phyloP scores from a whole-genome alignment of 2,888 invertebrate genomes.

The Gari tellinella region DNA sequence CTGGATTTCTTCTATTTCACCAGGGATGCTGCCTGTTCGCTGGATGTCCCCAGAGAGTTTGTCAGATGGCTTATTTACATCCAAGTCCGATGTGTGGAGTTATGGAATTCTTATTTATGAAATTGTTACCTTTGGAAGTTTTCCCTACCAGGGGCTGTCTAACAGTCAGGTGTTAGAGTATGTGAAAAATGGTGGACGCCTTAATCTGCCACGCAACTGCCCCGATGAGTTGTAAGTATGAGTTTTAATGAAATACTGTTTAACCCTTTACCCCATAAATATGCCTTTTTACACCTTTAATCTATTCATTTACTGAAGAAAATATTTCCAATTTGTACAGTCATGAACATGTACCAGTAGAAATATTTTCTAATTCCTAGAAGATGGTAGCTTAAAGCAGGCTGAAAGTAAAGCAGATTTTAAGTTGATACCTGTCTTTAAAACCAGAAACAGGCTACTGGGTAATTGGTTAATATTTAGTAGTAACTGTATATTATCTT shows the following conservation, averaged over 20 bases:
- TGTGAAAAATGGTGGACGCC: slow-evolving; percentile 91
- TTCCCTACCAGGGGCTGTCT: slow-evolving; percentile 94
- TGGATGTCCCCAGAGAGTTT: slow-evolving; percentile 98
- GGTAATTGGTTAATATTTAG: no score
- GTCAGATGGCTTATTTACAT: slow-evolving; percentile 92
- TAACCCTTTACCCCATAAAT: background rate
- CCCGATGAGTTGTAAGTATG: slow-evolving; percentile 92
- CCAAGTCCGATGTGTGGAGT: slow-evolving; percentile 95
- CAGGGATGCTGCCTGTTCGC: slow-evolving; percentile 92
- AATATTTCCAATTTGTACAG: no score
- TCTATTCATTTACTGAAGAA: no score
- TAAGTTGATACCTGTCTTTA: no score
- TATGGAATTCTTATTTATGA: slow-evolving; percentile 93
- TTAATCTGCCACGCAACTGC: slow-evolving; percentile 91
- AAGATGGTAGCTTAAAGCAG: no score
- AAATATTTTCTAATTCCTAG: no score
- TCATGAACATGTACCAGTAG: no score
- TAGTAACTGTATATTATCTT: no score
- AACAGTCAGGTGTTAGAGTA: slow-evolving; percentile 93
- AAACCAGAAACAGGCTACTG: no score
- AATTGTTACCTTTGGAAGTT: slow-evolving; percentile 95
- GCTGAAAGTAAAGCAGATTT: no score
- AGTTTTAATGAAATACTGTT: no score
- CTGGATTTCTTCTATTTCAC: no score
- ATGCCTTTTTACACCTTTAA: background rate